A percentile compares a stretch with the other conserved stretches of the same genome.
These are phyloP conservation scores for Oryctes rhinoceros DNA, from an alignment of 1,140 invertebrate genomes.

Conservation along the genomic window DNA sequence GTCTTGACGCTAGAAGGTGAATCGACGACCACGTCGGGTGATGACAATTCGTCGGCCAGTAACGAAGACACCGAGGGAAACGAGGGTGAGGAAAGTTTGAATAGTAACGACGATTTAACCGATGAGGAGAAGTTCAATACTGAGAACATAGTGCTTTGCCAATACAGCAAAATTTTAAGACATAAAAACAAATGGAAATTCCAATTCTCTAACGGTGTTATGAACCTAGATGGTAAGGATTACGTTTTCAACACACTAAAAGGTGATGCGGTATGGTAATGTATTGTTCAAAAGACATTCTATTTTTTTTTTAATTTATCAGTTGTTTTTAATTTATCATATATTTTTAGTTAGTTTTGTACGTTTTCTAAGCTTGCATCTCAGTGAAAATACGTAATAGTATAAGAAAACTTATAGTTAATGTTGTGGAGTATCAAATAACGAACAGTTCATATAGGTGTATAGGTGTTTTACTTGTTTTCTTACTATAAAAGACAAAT, in stretches of 20 bases:
- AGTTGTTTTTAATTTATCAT: not conserved
- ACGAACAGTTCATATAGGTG: too few relatives aligned
- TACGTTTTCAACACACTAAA: conserved; percentile 18
- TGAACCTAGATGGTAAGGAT: conserved; percentile 25
- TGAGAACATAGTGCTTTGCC: conserved; percentile 28
- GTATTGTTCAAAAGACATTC: not conserved
- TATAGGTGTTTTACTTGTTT: too few relatives aligned
- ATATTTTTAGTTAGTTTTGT: not conserved
- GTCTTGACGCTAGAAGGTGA: not conserved
- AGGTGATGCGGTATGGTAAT: conserved; percentile 9
- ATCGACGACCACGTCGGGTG: not conserved
- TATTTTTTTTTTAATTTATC: not conserved
- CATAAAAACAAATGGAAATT: conserved; percentile 27
- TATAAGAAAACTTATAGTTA: too few relatives aligned
- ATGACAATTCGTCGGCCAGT: not conserved
- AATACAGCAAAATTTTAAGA: not conserved
- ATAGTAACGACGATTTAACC: conserved; percentile 6
- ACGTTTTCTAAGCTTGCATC: too few relatives aligned
- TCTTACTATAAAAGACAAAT: too few relatives aligned
- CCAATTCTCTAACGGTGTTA: conserved; percentile 24
- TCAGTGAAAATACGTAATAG: too few relatives aligned
- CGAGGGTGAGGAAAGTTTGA: conserved; percentile 12
- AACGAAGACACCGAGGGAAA: conserved; percentile 30
- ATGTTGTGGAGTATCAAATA: too few relatives aligned
- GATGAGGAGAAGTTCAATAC: conserved; percentile 24